These are phyloP conservation scores for Cyrtodaria siliqua DNA, from an alignment of 2,888 invertebrate species.

Conservation along the genomic window DNA sequence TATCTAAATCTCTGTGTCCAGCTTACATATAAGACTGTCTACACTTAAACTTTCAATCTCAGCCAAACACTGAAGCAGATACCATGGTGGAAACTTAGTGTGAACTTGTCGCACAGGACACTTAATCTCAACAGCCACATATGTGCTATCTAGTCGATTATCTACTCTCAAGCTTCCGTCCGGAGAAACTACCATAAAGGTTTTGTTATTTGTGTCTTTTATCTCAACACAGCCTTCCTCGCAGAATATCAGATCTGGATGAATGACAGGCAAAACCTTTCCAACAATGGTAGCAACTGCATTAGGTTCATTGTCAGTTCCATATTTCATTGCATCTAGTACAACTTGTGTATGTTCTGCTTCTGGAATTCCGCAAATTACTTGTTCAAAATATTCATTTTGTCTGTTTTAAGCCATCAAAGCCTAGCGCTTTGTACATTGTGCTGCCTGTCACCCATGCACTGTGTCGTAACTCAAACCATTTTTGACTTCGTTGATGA, in stretches of 20 bases:
- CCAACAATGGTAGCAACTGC: conserved; percentile 3
- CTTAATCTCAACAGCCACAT: conserved; percentile 35
- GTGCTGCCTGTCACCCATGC: conserved; percentile 12
- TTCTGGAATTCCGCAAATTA: neutral
- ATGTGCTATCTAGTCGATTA: neutral
- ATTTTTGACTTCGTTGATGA: conserved; percentile 6
- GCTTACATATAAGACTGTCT: conserved; percentile 17
- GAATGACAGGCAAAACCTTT: conserved; percentile 3
- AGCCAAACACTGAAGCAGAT: conserved; percentile 31
- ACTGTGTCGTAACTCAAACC: neutral
- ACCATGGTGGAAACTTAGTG: conserved; percentile 21
- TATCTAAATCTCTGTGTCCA: too few relatives aligned
- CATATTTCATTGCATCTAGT: neutral
- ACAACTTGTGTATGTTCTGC: neutral
- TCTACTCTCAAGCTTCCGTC: conserved; percentile 3
- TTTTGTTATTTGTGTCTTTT: neutral
- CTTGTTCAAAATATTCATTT: conserved; percentile 14
- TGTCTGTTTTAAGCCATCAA: conserved; percentile 8
- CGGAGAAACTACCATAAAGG: conserved; percentile 1
- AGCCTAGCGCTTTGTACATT: conserved; percentile 1
- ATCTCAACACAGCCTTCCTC: conserved; percentile 8
- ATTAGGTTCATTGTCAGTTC: neutral
- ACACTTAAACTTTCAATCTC: conserved; percentile 38
- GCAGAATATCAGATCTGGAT: neutral
- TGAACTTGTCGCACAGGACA: conserved; percentile 21